phyloP scores from a whole-genome alignment of 2,888 invertebrate species.

The Gibbula magus region DNA sequence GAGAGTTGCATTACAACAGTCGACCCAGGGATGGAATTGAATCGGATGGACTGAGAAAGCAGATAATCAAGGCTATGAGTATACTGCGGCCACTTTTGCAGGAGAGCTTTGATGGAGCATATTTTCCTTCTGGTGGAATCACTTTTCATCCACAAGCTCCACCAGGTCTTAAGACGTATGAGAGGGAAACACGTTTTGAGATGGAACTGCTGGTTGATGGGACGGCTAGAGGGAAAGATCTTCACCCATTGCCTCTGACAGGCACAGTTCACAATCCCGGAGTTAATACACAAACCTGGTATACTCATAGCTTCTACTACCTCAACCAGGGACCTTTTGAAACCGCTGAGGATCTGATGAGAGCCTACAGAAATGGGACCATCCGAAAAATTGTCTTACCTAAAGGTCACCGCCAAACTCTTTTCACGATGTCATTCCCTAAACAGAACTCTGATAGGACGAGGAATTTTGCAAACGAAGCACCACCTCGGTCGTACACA shows the following conservation, averaged over 20 bases:
- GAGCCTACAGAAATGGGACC: constrained; percentile 40
- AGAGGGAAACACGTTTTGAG: constrained; percentile 42
- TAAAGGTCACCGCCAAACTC: constrained; percentile 41
- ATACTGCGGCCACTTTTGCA: constrained; percentile 38
- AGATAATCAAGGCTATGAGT: constrained; percentile 37
- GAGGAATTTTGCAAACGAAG: neutral
- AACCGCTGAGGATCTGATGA: constrained; percentile 39
- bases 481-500: constrained; percentile 49
- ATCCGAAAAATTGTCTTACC: constrained; percentile 45
- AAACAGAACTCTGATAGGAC: constrained; percentile 43
- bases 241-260: constrained; percentile 50
- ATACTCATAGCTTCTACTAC: constrained; percentile 49
- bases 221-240: constrained; percentile 34
- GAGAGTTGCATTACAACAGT: constrained; percentile 49
- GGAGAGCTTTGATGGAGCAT: constrained; percentile 53
- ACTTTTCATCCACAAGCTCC: constrained; percentile 43
- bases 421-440: constrained; percentile 45
- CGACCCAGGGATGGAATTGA: constrained; percentile 51
- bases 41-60: constrained; percentile 35
- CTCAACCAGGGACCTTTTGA: constrained; percentile 54
- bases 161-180: constrained; percentile 35
- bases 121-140: constrained; percentile 41
- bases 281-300: constrained; percentile 48
- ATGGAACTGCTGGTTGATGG: constrained; percentile 29
- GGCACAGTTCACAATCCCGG: constrained; percentile 49